Evolutionary conservation across 2,113 vertebrate genomes (phyloP).

Genomic region (Chamaea fasciata): DNA sequence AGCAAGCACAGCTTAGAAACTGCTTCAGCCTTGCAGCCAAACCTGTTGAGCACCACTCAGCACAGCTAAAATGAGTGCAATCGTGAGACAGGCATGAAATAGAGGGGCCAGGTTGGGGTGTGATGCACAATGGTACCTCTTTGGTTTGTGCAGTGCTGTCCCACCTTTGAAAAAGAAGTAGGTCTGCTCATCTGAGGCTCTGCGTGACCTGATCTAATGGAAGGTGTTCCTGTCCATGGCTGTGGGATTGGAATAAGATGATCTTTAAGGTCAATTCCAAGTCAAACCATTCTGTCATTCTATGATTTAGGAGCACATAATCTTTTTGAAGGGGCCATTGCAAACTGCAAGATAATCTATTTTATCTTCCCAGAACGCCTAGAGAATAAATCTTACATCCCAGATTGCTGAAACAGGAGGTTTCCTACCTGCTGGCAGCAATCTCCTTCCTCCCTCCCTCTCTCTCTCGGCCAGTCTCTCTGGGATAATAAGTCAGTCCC

Average conservation of each 20-base stretch:
- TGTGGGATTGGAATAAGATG: neutral
- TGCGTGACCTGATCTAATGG: neutral
- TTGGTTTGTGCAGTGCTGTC: fast-evolving
- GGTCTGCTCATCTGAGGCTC: neutral
- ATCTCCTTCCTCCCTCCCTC: neutral
- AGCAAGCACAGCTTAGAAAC: neutral
- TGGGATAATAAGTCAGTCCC: neutral
- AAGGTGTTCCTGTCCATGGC: neutral
- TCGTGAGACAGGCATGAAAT: fast-evolving
- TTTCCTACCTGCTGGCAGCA: neutral
- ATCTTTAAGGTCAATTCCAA: neutral
- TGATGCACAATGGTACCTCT: fast-evolving
- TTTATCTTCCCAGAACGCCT: neutral
- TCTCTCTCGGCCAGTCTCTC: neutral
- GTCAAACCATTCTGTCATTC: neutral
- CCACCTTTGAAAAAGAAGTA: neutral
- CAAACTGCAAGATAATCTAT: neutral
- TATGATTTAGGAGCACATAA: neutral
- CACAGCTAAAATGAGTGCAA: fast-evolving
- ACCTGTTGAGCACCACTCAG: neutral
- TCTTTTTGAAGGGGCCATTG: neutral
- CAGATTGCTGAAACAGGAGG: neutral
- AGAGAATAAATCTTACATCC: neutral
- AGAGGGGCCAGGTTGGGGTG: fast-evolving
- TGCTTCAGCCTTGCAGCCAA: neutral